These are phyloP conservation scores for Charanyca ferruginea DNA, from an alignment of 2,888 invertebrate genomes.

Conservation along the genomic window DNA sequence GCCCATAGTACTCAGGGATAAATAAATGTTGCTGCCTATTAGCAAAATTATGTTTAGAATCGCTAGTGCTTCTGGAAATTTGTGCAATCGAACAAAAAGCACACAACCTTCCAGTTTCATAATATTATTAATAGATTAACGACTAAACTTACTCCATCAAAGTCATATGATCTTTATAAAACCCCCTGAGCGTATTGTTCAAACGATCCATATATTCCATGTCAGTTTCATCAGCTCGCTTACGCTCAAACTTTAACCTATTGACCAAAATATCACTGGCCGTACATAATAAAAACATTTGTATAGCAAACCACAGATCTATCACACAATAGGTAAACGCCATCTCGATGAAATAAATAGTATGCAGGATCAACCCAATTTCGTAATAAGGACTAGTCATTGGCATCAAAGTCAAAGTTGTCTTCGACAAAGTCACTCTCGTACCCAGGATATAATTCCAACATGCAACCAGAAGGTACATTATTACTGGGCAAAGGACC, in stretches of 20 bases:
- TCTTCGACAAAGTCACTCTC: conserved; percentile 74
- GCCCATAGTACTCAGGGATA: too few relatives aligned
- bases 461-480: conserved; percentile 71
- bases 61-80: too few relatives aligned
- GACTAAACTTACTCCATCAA: conserved; percentile 72
- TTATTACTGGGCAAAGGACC: conserved; percentile 66
- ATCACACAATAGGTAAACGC: conserved; percentile 68
- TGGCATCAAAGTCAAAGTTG: conserved; percentile 78
- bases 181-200: conserved; percentile 70
- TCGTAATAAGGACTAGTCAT: conserved; percentile 80
- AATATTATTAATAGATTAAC: too few relatives aligned
- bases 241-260: conserved; percentile 64
- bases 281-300: conserved; percentile 73
- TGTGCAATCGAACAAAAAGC: too few relatives aligned
- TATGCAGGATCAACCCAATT: conserved; percentile 75
- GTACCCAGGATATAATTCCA: conserved; percentile 74
- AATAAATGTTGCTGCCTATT: too few relatives aligned
- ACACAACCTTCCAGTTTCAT: too few relatives aligned
- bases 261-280: conserved; percentile 72
- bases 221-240: conserved; percentile 53
- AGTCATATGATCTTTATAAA: conserved; percentile 73
- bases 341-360: conserved; percentile 71
- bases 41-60: too few relatives aligned
- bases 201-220: conserved; percentile 70
- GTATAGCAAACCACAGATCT: conserved; percentile 80